A percentile compares a stretch with the other conserved stretches of the same genome.
phyloP scores from a whole-genome alignment of 2,888 invertebrate genomes.

The Limnephilus marmoratus region DNA sequence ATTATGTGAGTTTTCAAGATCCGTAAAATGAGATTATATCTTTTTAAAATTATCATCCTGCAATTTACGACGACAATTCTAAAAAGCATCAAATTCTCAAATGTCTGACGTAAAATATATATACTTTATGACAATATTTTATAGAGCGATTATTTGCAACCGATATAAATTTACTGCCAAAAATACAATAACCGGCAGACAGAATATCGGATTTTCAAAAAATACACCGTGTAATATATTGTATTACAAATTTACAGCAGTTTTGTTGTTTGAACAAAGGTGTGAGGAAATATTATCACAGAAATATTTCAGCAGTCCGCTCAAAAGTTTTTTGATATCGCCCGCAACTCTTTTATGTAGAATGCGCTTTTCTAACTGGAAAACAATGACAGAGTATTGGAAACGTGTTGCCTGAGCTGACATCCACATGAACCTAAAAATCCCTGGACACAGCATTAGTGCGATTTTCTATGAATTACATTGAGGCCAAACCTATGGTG shows the following conservation, averaged over 20 bases:
- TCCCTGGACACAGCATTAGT: too few species aligned
- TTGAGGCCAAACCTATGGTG: too few species aligned
- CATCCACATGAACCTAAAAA: too few species aligned
- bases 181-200: neutral
- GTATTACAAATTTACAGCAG: neutral
- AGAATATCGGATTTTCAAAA: neutral
- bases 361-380: neutral
- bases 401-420: neutral
- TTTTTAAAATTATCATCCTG: neutral
- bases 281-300: neutral
- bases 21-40: neutral
- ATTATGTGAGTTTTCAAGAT: neutral
- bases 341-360: neutral
- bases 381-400: neutral
- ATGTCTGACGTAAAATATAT: neutral
- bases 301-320: neutral
- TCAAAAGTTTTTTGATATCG: neutral
- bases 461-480: too few species aligned
- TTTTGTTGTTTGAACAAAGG: neutral
- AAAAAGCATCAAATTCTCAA: neutral
- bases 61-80: neutral
- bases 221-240: neutral
- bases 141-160: conserved; percentile 2
- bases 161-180: neutral
- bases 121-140: neutral